Conservation (phyloP, 2,113 vertebrate genomes). For the Stigmatopora nigra region DNA sequence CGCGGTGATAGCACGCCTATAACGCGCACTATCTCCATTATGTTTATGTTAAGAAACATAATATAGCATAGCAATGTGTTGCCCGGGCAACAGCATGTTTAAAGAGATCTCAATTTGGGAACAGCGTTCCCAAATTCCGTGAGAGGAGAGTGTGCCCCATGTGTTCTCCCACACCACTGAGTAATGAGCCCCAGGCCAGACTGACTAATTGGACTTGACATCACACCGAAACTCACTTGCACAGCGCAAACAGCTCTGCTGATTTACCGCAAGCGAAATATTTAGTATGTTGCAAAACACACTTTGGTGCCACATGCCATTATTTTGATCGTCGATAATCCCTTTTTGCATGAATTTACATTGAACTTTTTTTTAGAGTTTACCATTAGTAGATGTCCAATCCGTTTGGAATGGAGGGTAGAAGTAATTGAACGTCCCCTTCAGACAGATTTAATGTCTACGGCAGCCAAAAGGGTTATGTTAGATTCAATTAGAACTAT, state of each 20-base stretch:
- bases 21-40: neutral
- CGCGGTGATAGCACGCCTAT: neutral
- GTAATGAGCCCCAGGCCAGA: slow-evolving; percentile 57
- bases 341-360: too few relatives aligned
- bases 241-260: neutral
- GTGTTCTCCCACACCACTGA: slow-evolving; percentile 47
- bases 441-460: too few relatives aligned
- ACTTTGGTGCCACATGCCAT: neutral
- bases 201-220: slow-evolving; percentile 66
- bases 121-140: slow-evolving; percentile 18
- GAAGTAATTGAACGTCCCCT: too few relatives aligned
- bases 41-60: slow-evolving; percentile 6
- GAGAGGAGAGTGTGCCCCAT: slow-evolving; percentile 33
- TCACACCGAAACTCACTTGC: slow-evolving; percentile 49
- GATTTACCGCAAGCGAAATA: neutral
- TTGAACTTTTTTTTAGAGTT: too few relatives aligned
- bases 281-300: slow-evolving; percentile 3
- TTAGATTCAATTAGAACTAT: too few relatives aligned
- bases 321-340: too few relatives aligned
- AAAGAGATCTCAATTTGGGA: slow-evolving; percentile 49
- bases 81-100: slow-evolving; percentile 21
- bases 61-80: slow-evolving; percentile 13
- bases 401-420: too few relatives aligned
- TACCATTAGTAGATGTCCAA: too few relatives aligned
- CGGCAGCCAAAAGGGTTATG: too few relatives aligned